Percentiles rank a stretch among this genome's conserved stretches.
phyloP scores from a whole-genome alignment of 2,797 vertebrate genomes.

The Sebastes steindachneri region DNA sequence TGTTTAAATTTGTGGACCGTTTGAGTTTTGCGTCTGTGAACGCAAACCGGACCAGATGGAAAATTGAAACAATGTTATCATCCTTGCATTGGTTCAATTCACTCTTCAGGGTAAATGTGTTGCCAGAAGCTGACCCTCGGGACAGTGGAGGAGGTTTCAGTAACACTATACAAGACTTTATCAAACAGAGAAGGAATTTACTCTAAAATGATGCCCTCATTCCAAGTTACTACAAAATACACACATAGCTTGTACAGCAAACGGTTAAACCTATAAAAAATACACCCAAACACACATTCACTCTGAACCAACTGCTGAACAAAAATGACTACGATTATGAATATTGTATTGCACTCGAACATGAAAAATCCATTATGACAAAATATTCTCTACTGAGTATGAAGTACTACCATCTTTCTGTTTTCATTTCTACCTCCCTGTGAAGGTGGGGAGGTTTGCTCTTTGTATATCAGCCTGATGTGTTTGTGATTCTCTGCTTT shows the following conservation, averaged over 20 bases:
- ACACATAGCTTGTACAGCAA: background rate
- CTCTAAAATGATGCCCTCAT: conserved; percentile 14
- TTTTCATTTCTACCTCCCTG: conserved; percentile 37
- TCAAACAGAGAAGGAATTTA: background rate
- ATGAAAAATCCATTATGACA: conserved; percentile 62
- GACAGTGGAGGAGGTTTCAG: conserved; percentile 17
- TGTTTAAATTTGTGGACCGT: too few species aligned
- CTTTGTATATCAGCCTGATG: conserved; percentile 63
- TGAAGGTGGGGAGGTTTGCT: conserved; percentile 14
- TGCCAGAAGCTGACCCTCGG: background rate
- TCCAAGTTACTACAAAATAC: conserved; percentile 12
- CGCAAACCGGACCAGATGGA: too few species aligned
- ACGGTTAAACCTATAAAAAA: background rate
- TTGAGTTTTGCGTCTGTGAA: too few species aligned
- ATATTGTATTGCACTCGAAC: conserved; percentile 76
- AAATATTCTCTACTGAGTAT: conserved; percentile 42
- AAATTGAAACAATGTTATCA: too few species aligned
- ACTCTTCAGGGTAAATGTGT: conserved; percentile 11
- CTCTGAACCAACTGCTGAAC: conserved; percentile 29
- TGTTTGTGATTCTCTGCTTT: conserved; percentile 71
- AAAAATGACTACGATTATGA: conserved; percentile 29
- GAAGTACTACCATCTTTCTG: conserved; percentile 54
- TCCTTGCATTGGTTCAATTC: background rate
- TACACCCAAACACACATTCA: background rate
- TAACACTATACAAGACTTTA: conserved; percentile 1